A percentile compares a stretch with the other conserved stretches of the same genome.
Evolutionary conservation across 2,113 vertebrate species (phyloP).

Genomic region (Coptodon bakossiorum): DNA sequence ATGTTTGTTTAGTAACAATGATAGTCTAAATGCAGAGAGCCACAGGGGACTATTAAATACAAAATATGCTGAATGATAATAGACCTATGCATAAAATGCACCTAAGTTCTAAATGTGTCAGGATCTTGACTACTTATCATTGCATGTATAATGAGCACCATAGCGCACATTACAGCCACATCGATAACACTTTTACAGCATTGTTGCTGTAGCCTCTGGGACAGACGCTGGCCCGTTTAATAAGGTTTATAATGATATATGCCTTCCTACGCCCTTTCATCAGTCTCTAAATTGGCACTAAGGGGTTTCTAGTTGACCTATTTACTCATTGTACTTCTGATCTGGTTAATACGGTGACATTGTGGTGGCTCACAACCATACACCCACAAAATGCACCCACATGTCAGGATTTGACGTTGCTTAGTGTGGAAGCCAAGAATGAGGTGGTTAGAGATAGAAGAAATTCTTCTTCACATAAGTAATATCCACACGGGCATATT

Average conservation of each 20-base stretch:
- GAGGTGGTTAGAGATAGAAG: background rate
- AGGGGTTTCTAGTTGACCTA: conserved; percentile 61
- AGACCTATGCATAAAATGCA: conserved; percentile 27
- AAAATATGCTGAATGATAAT: conserved; percentile 34
- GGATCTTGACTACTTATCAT: conserved; percentile 32
- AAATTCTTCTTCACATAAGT: background rate
- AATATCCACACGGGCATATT: conserved; percentile 23
- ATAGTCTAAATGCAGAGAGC: conserved; percentile 4
- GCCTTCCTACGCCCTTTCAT: conserved; percentile 59
- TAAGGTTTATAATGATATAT: conserved; percentile 57
- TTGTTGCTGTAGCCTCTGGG: conserved; percentile 43
- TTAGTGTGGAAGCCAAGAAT: conserved; percentile 18
- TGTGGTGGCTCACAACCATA: conserved; percentile 48
- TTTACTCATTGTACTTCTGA: conserved; percentile 57
- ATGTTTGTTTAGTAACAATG: background rate
- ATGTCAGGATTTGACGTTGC: conserved; percentile 36
- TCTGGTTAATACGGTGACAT: conserved; percentile 54
- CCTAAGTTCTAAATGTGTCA: conserved; percentile 54
- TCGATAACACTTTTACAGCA: conserved; percentile 47
- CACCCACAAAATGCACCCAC: conserved; percentile 51
- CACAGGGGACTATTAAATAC: conserved; percentile 11
- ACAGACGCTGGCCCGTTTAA: conserved; percentile 53
- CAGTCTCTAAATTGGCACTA: conserved; percentile 61
- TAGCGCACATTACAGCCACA: conserved; percentile 34
- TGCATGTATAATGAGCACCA: conserved; percentile 36